Base-by-base conservation (phyloP, 1,140 invertebrate species). In the Musca vetustissima region DNA sequence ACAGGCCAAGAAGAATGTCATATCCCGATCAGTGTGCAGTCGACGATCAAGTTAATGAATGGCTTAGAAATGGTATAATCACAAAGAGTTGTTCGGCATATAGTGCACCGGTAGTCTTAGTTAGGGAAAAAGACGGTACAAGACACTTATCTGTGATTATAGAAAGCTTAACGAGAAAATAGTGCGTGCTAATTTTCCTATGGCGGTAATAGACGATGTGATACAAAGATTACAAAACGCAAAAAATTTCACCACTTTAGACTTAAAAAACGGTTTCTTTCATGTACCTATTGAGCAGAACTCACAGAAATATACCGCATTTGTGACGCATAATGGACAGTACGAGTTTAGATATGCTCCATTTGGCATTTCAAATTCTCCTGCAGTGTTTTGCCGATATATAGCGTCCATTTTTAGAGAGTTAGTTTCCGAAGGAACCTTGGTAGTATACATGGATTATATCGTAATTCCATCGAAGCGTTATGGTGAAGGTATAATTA, bases 131-230 rank as follows among this genome's bases (percentile, higher is more conserved):
- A 66, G 68, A 69, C 24, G 70, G 64, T 15, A 49, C n/a, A 15
- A 66, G 61, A 36, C 11, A 64, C 21, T 67, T 71, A 21, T 69
- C 53, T 64, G 49, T 61, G 70, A 71, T 43, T 71, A 61, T 28
- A n/a, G 69, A 4, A 17, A 32, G 11, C 47, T 70, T 13, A 68
- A 64, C 57, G 43, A 53, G 19, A 69, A 66, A 15, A 67, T 69
- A 4, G 13, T 49, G 4, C 47, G 59, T 0, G 59, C 64, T 43
- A 65, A 67, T 13, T 76, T 71, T 57, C 75, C 75, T 1, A 47
- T 74, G 57, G 69, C 71, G 7, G 32, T 72, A n/a, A 74, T 73
- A 14, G 73, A 74, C 47, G 73, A 72, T 22, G 65, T 68, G 17
- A 52, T 73, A 15, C 69, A 73, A 50, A 17, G 21, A 61, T 68